Conservation (phyloP, 2,113 vertebrate species). For the Daboia siamensis region DNA sequence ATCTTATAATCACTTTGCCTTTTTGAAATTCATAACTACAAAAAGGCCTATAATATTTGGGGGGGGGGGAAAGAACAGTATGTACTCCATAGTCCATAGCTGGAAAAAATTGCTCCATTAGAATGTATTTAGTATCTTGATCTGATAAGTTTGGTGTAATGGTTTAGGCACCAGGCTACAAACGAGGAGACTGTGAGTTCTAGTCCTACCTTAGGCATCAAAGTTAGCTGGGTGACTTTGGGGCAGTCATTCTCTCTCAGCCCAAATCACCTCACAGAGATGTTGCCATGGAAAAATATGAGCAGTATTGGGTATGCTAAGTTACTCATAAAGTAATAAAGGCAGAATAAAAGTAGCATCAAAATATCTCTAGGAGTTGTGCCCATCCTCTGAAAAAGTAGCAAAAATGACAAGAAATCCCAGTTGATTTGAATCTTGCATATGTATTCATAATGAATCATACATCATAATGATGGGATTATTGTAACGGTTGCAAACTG, state of each 20-base stretch:
- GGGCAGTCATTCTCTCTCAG: not conserved
- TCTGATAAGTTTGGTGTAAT: not conserved
- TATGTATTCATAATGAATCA: not conserved
- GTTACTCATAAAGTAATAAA: not conserved
- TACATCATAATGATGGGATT: not conserved
- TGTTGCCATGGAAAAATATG: not conserved
- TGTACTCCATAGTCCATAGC: not conserved
- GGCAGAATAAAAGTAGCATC: not conserved
- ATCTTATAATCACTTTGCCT: not conserved
- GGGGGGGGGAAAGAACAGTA: not conserved
- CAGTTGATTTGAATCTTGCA: not conserved
- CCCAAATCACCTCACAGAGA: not conserved
- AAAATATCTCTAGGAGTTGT: not conserved
- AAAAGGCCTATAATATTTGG: not conserved
- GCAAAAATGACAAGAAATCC: not conserved
- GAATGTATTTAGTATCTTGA: not conserved
- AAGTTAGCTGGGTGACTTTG: not conserved
- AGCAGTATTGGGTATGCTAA: not conserved
- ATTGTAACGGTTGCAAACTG: not conserved
- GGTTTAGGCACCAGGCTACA: not conserved
- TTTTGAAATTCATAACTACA: not conserved
- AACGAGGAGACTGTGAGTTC: not conserved
- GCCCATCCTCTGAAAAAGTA: not conserved
- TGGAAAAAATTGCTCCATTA: not conserved
- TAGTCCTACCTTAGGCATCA: not conserved